Conservation (phyloP, 2,888 invertebrate species). For the Panzeria rudis region DNA sequence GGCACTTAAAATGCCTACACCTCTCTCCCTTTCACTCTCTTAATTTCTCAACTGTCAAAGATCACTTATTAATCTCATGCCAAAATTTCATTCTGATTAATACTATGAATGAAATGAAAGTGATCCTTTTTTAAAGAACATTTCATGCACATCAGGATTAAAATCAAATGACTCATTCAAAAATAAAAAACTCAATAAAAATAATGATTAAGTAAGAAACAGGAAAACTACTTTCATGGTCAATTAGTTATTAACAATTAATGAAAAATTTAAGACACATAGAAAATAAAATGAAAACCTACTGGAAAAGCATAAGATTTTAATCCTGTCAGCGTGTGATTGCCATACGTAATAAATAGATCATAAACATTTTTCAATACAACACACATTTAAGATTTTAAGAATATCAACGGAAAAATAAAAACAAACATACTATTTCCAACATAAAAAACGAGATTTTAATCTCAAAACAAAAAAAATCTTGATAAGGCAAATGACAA, state of each 20-base stretch:
- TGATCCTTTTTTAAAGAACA: constrained; percentile 28
- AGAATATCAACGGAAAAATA: constrained; percentile 55
- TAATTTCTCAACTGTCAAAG: not conserved
- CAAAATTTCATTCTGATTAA: constrained; percentile 6
- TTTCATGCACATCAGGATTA: constrained; percentile 63
- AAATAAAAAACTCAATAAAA: constrained; percentile 2
- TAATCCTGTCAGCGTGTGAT: constrained; percentile 81
- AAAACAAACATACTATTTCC: not conserved
- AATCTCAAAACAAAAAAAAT: constrained; percentile 72
- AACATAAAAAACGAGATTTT: constrained; percentile 71
- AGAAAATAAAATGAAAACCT: constrained; percentile 30
- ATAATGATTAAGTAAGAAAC: constrained; percentile 40
- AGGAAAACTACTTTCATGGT: constrained; percentile 61
- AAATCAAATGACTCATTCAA: constrained; percentile 53
- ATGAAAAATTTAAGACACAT: constrained; percentile 40
- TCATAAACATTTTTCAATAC: constrained; percentile 52
- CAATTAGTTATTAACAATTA: constrained; percentile 68
- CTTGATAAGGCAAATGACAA: constrained; percentile 37
- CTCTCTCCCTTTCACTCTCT: too few species aligned
- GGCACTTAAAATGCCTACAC: too few species aligned
- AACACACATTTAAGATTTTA: constrained; percentile 59
- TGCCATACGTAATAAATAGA: constrained; percentile 76
- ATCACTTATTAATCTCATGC: constrained; percentile 6
- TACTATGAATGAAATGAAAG: constrained; percentile 47
- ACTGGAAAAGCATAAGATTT: constrained; percentile 53